Base-by-base conservation (phyloP, 1,140 invertebrate species). In the Pararge aegeria region DNA sequence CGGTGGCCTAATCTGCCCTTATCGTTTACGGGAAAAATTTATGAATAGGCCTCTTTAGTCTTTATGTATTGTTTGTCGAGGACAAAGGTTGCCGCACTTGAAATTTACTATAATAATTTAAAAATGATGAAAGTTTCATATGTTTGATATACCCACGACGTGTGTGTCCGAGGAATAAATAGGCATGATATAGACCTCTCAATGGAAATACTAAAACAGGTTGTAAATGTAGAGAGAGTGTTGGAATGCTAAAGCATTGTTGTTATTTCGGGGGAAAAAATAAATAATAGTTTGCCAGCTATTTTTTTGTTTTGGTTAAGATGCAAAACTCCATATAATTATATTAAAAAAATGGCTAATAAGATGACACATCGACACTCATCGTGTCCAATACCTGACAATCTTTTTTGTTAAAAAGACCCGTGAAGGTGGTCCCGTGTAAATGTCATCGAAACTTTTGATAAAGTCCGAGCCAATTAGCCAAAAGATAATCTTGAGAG, bases 1-100 rank as follows among this genome's bases (percentile, higher is more conserved):
- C 78, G 85, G 85, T 88, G 85, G 85, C 71, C 85, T 81, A 75
- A 84, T 80, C 83, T 74, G 68, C 71, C 70, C 69, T 86, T 88
- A 88, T 88, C 83, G 77, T 66, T 61, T 74, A 73, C 61, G 60
- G 70, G 71, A 69, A 83, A 70, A 83, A 83, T 82, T 83, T 87
- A 87, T 84, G 81, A 83, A 83, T 72, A 79, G 65, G 55, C 54
- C 51, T 58, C 70, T 68, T 68, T 75, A 71, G 73, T 70, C 34
- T 27, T 29, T 68, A 58, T 64, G 68, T 73, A 66, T 67, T 75
- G 75, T 76, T 76, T 75, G 64, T 70, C 29, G 42, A 52, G 58
- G 56, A 75, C 71, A 80, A 81, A 82, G 65, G 44, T 29, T 34
- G 55, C 72, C 74, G 81, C 44, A 18, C 18, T 27, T 16, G 27